A percentile compares a stretch with the other conserved stretches of the same genome.
Evolutionary conservation across 2,113 vertebrate genomes (phyloP).

Genomic region (Mormyrus lacerda): DNA sequence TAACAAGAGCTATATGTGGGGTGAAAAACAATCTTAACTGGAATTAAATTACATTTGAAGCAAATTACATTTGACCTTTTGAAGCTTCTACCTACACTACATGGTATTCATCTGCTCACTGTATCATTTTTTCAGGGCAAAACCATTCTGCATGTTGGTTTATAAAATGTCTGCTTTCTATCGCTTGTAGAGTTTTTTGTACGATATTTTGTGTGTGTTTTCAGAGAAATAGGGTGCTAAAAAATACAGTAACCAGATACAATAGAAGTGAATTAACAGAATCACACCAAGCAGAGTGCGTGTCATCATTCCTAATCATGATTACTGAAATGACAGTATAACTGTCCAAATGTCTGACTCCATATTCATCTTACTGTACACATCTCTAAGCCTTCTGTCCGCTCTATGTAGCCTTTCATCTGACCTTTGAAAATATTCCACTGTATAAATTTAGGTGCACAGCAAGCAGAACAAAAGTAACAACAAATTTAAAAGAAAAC

Average conservation of each 20-base stretch:
- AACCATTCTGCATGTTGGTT: neutral
- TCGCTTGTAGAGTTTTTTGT: neutral
- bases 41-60: neutral
- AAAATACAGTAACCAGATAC: neutral
- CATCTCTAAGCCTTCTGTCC: neutral
- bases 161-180: neutral
- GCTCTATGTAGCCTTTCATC: neutral
- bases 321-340: neutral
- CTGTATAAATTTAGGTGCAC: slow-evolving; percentile 62
- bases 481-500: slow-evolving; percentile 41
- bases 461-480: slow-evolving; percentile 28
- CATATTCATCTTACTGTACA: neutral
- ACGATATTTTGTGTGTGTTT: neutral
- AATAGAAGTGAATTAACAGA: neutral
- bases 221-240: neutral
- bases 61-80: slow-evolving; percentile 8
- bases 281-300: neutral
- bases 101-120: neutral
- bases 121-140: neutral
- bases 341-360: neutral
- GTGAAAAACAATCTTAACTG: slow-evolving; percentile 27
- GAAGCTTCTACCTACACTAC: slow-evolving; percentile 11
- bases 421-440: slow-evolving; percentile 30
- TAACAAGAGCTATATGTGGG: slow-evolving; percentile 46
- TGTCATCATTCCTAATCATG: neutral